A percentile compares a stretch with the other conserved stretches of the same genome.
phyloP scores from a whole-genome alignment of 2,888 invertebrate genomes.

The Acanthosepion esculentum region DNA sequence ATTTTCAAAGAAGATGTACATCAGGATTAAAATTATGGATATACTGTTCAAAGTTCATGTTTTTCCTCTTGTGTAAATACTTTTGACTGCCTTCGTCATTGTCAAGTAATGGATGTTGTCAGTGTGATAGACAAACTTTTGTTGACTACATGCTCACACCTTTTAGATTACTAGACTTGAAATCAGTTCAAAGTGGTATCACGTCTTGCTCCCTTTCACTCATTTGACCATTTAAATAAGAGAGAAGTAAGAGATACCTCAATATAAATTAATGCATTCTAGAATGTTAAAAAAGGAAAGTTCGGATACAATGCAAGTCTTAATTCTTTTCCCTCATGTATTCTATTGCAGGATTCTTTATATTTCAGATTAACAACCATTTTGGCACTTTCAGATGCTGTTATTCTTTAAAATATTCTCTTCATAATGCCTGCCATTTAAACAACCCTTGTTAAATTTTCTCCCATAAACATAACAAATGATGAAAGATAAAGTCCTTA shows the following conservation, averaged over 20 bases:
- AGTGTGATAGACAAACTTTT: no score
- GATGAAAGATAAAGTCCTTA: background rate
- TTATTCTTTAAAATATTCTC: background rate
- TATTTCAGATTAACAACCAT: background rate
- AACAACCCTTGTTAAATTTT: background rate
- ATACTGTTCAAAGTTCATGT: no score
- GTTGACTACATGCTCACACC: no score
- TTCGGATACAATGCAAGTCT: background rate
- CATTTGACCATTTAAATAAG: background rate
- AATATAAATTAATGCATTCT: background rate
- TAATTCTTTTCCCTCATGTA: background rate
- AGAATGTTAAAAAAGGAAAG: background rate
- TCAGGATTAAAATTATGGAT: no score
- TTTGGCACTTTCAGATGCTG: background rate
- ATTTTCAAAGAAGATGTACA: no score
- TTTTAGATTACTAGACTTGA: no score
- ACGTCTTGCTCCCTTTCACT: no score
- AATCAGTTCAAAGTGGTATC: no score
- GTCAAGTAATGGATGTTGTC: no score
- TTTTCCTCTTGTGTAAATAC: no score
- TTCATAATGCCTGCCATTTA: background rate
- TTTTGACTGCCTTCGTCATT: no score
- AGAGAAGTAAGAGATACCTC: background rate
- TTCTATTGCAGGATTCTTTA: no score
- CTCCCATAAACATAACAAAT: background rate